A percentile compares a stretch with the other conserved stretches of the same genome.
phyloP scores from a whole-genome alignment of 2,797 vertebrate species.

The Sternotherus odoratus region DNA sequence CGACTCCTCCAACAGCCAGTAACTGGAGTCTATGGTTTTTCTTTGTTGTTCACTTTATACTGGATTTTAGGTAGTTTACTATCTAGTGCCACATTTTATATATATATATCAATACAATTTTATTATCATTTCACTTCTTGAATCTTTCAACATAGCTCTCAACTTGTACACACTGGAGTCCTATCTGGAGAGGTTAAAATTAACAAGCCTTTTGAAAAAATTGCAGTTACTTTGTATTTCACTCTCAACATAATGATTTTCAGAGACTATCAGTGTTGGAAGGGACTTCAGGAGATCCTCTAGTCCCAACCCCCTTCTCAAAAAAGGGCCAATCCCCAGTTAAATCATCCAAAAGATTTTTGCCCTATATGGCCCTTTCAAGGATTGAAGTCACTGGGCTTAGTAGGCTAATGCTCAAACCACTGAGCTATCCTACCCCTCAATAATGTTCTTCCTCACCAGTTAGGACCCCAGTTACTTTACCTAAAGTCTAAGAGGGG shows the following conservation, averaged over 20 bases:
- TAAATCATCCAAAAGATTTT: no score
- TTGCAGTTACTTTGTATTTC: neutral
- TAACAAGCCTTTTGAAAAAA: neutral
- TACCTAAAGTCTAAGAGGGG: neutral
- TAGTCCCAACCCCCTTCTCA: no score
- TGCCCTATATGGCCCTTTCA: no score
- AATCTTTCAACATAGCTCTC: neutral
- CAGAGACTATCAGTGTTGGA: no score
- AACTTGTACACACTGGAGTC: neutral
- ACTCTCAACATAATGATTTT: neutral
- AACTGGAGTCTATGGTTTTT: neutral
- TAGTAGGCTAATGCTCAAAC: no score
- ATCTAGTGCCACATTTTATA: neutral
- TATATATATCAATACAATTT: neutral
- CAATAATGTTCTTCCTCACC: neutral
- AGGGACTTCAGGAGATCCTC: no score
- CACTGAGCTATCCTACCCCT: no score
- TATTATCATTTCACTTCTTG: neutral
- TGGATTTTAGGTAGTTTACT: neutral
- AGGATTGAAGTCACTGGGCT: no score
- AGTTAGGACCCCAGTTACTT: neutral
- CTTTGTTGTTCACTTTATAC: neutral
- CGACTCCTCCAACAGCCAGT: neutral
- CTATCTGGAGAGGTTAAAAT: neutral
- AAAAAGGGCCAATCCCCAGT: no score